Conservation (phyloP, 2,888 invertebrate species). For the Phasia obesa region DNA sequence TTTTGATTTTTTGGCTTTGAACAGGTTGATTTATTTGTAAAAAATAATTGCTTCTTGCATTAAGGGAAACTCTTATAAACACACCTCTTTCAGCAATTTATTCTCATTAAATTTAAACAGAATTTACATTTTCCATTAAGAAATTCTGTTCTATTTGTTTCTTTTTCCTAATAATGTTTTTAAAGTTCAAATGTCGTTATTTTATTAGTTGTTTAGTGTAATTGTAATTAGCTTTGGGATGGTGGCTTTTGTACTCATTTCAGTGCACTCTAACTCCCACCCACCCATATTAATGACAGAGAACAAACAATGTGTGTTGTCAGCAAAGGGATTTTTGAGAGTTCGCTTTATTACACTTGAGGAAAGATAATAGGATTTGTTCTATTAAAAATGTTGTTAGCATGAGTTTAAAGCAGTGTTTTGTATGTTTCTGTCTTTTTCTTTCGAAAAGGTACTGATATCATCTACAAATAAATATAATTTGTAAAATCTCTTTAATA, state of each 20-base stretch:
- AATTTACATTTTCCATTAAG: slow-evolving; percentile 14
- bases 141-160: not conserved
- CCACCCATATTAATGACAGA: not conserved
- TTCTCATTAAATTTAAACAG: slow-evolving; percentile 8
- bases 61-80: too few species aligned
- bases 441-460: too few species aligned
- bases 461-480: too few species aligned
- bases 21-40: too few species aligned
- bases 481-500: too few species aligned
- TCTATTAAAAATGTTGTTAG: not conserved
- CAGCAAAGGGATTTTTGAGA: not conserved
- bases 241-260: not conserved
- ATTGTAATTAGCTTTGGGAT: slow-evolving; percentile 18
- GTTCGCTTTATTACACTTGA: not conserved
- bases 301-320: not conserved
- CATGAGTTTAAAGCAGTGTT: too few species aligned
- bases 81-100: not conserved
- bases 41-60: too few species aligned
- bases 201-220: slow-evolving; percentile 44
- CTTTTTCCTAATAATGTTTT: not conserved
- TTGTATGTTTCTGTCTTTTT: too few species aligned
- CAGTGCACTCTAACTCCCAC: not conserved
- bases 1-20: slow-evolving; percentile 7
- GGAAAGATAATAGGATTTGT: not conserved
- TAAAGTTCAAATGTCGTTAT: slow-evolving; percentile 57